A percentile compares a stretch with the other conserved stretches of the same genome.
These are phyloP conservation scores for Heterocephalus glaber DNA, from an alignment of 2,113 vertebrate species.

Conservation along the genomic window DNA sequence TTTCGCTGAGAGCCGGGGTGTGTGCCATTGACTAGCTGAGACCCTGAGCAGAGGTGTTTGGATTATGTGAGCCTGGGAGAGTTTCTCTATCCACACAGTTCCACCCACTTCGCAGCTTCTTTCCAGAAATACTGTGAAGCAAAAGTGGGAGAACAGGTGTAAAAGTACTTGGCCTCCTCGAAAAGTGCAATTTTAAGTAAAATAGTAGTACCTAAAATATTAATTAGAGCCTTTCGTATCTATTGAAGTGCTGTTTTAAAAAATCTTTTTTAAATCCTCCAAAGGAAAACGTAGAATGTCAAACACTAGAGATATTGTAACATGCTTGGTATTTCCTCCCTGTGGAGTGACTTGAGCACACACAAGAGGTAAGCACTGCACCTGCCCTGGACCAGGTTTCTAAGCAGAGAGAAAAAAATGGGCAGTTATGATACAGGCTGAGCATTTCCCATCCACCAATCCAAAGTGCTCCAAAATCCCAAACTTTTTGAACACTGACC, in stretches of 20 bases:
- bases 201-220: constrained; percentile 23
- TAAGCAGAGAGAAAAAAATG: not conserved
- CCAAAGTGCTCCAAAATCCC: not conserved
- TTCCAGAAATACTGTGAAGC: not conserved
- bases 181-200: constrained; percentile 46
- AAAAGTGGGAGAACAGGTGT: not conserved
- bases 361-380: not conserved
- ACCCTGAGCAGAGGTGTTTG: not conserved
- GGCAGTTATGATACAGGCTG: accelerated
- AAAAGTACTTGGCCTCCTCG: not conserved
- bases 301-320: not conserved
- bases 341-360: not conserved
- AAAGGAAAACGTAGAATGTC: not conserved
- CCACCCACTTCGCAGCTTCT: not conserved
- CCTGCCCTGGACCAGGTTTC: not conserved
- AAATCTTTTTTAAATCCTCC: not conserved
- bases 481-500: not conserved
- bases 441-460: not conserved
- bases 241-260: constrained; percentile 31
- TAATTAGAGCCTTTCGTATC: not conserved
- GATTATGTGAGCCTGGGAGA: not conserved
- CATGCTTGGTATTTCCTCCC: not conserved
- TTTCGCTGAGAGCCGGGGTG: accelerated
- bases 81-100: not conserved
- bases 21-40: not conserved